phyloP scores from a whole-genome alignment of 2,888 invertebrate genomes.

The Tachina lurida region DNA sequence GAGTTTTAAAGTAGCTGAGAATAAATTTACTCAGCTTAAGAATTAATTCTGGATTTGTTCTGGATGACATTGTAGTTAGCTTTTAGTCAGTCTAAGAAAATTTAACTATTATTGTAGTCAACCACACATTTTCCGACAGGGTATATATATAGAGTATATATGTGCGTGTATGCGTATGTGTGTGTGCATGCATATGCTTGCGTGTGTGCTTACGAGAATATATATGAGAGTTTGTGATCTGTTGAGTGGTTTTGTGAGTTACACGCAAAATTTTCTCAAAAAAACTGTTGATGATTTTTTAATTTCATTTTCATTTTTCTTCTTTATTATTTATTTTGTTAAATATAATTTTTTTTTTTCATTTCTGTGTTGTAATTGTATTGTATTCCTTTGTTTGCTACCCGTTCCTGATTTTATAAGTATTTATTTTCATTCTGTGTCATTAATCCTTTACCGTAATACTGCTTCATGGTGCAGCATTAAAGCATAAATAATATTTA shows the following conservation, averaged over 20 bases:
- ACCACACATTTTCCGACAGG: too few species aligned
- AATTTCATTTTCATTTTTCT: conserved; percentile 66
- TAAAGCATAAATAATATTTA: conserved; percentile 17
- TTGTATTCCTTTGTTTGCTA: conserved; percentile 27
- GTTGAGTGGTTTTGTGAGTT: conserved; percentile 2
- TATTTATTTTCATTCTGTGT: conserved; percentile 17
- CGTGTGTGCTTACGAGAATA: not conserved
- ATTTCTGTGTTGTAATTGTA: conserved; percentile 24
- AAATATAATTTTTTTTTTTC: not conserved
- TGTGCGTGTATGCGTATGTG: too few species aligned
- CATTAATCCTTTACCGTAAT: conserved; percentile 55
- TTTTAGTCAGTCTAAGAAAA: too few species aligned
- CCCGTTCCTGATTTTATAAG: not conserved
- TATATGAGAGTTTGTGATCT: conserved; percentile 29
- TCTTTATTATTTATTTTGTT: conserved; percentile 52
- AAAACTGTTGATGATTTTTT: conserved; percentile 66
- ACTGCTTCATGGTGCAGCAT: conserved; percentile 18
- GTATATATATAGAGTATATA: too few species aligned
- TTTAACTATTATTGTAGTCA: too few species aligned
- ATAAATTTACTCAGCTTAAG: too few species aligned
- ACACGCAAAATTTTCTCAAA: conserved; percentile 32
- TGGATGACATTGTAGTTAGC: too few species aligned
- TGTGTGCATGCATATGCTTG: too few species aligned
- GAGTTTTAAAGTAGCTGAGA: too few species aligned
- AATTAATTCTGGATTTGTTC: too few species aligned